Percentiles rank a stretch among this genome's conserved stretches.
These are phyloP conservation scores for Melipona bicolor DNA, from an alignment of 2,888 invertebrate genomes.

Conservation along the genomic window DNA sequence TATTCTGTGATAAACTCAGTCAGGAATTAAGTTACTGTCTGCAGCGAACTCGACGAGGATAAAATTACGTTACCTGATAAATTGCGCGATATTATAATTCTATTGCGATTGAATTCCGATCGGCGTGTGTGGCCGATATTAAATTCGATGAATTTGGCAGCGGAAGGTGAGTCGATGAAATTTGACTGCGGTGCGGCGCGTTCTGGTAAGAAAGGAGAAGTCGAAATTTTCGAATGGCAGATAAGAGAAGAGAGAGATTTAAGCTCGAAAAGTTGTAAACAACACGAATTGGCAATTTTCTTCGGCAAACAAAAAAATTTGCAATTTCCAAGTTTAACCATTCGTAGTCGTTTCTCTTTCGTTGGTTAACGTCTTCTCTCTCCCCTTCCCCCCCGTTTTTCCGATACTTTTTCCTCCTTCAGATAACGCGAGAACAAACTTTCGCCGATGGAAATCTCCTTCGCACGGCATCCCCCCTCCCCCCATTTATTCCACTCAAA, in stretches of 20 bases:
- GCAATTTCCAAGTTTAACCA: background rate
- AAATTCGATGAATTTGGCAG: background rate
- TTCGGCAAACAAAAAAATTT: no score
- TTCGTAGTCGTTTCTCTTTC: background rate
- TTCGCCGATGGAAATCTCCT: conserved; percentile 17
- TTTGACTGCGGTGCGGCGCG: background rate
- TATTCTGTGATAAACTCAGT: no score
- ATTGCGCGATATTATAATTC: no score
- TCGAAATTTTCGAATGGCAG: background rate
- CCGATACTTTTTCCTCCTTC: background rate
- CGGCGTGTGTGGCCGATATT: no score
- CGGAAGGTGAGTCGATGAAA: background rate
- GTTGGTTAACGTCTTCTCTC: background rate
- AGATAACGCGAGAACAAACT: conserved; percentile 40
- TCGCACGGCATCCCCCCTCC: conserved; percentile 21
- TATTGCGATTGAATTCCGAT: no score
- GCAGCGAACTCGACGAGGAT: no score
- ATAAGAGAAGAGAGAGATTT: no score
- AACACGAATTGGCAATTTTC: no score
- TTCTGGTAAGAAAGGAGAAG: background rate
- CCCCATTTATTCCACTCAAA: conserved; percentile 25
- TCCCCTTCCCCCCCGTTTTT: background rate
- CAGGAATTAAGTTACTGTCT: no score
- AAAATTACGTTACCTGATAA: no score
- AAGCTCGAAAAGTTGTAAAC: no score